Evolutionary conservation across 1,140 invertebrate species (phyloP).

Genomic region (Adelges cooleyi): DNA sequence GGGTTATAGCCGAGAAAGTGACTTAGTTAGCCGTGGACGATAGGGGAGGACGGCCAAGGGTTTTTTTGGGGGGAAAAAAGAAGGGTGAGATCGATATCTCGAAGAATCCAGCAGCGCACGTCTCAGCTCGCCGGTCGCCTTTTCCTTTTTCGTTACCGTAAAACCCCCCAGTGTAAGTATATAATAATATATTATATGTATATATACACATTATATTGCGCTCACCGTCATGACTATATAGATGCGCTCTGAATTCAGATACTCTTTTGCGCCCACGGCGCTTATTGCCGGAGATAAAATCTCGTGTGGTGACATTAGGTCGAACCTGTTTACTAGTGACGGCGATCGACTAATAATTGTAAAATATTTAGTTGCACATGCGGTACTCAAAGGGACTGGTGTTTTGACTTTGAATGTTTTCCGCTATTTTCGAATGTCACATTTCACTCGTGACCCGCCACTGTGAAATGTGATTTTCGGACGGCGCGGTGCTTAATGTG

Average conservation of each 20-base stretch:
- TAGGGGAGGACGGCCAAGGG: neutral
- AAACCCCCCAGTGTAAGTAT: neutral
- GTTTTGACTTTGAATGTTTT: neutral
- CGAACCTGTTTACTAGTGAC: neutral
- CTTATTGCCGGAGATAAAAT: neutral
- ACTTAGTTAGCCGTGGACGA: neutral
- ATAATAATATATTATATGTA: neutral
- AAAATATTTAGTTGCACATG: no score
- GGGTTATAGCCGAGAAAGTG: neutral
- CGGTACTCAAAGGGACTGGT: no score
- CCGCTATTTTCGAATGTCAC: neutral
- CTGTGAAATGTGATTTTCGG: conserved; percentile 20
- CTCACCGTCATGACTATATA: no score
- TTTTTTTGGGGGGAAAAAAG: neutral
- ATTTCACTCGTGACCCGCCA: neutral
- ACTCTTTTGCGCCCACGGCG: neutral
- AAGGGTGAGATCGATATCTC: conserved; percentile 13
- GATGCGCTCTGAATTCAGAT: neutral
- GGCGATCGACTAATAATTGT: no score
- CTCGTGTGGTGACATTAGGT: no score
- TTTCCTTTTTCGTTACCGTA: no score
- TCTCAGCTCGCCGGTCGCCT: neutral
- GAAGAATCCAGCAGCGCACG: conserved; percentile 25
- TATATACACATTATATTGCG: neutral
- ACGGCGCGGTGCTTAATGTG: neutral